Evolutionary conservation across 2,113 vertebrate genomes (phyloP).

Genomic region (Menidia beryllina): DNA sequence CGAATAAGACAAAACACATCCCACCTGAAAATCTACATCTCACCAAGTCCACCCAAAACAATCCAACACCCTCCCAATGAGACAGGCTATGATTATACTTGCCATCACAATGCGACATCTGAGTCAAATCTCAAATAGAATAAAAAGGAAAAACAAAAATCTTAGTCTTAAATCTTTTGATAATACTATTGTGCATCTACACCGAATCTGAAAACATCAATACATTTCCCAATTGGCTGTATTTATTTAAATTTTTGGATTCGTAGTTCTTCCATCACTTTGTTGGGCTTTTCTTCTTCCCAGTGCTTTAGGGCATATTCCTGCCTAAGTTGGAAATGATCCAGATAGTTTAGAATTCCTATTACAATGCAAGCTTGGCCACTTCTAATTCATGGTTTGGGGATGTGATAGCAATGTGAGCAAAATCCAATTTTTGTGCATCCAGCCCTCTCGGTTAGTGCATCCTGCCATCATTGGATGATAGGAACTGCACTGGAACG

Average conservation of each 20-base stretch:
- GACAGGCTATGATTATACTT: constrained; percentile 65
- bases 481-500: constrained; percentile 61
- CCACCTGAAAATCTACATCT: constrained; percentile 76
- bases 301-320: constrained; percentile 23
- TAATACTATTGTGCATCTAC: constrained; percentile 43
- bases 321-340: constrained; percentile 43
- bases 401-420: constrained; percentile 64
- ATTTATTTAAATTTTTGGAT: constrained; percentile 47
- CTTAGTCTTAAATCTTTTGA: constrained; percentile 38
- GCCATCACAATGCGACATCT: constrained; percentile 53
- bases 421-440: constrained; percentile 77
- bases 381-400: constrained; percentile 65
- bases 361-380: constrained; percentile 69
- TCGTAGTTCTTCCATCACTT: constrained; percentile 25
- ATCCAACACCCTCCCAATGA: constrained; percentile 30
- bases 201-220: constrained; percentile 63
- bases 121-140: constrained; percentile 24
- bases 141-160: constrained; percentile 34
- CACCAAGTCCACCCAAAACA: constrained; percentile 38
- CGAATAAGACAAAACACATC: constrained; percentile 75
- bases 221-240: constrained; percentile 40
- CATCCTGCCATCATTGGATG: constrained; percentile 60
- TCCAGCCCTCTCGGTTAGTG: constrained; percentile 68
- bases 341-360: constrained; percentile 64
- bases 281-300: constrained; percentile 35